Evolutionary conservation across 1,140 invertebrate genomes (phyloP), one percentile per base, ranked within the genome.

Genomic region (Drosophila malerkotliana): DNA sequence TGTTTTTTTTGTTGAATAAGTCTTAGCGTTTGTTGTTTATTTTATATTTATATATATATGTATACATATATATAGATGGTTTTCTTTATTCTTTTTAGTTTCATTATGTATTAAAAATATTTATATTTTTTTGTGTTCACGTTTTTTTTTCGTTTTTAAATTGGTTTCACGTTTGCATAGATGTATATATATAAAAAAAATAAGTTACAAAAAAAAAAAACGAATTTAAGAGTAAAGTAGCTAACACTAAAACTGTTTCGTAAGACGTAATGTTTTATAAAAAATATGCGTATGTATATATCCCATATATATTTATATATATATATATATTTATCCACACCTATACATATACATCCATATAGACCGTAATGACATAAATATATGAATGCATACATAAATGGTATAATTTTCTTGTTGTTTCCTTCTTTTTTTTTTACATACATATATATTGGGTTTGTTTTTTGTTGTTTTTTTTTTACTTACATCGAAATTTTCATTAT

Each of bases 51-150:
- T 45, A 45, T 62, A 66, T 66, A 61, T 66, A 51, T 62, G 39
- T 67, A 51, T 68, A 26, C 28, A 32, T 49, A 28, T 14, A 59
- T 49, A 49, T 45, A 68, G 14, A 45, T 69, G 60, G 32, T 77
- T 82, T 81, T 49, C 32, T 82, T 83, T 82, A 78, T 78, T 53
- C 32, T 82, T 83, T 82, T 83, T 75, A 59, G 72, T 79, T 81
- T 83, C 62, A 76, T 64, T 84, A 72, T 73, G 73, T 84, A 84
- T 84, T 84, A 84, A 85, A 84, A 84, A 84, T 84, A 84, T 84
- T 73, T 21, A 80, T 15, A 85, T 84, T 84, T 68, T 79, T 64
- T 72, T 39, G 32, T 6, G 12, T 28, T 28, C 26, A 28, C 26
- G 26, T 84, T 68, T 79, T 64, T 72, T 37, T 37, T 15, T 54